Conservation (phyloP, 37 sponge, comb jelly and placozoan species). For the Ephydatia muelleri region DNA sequence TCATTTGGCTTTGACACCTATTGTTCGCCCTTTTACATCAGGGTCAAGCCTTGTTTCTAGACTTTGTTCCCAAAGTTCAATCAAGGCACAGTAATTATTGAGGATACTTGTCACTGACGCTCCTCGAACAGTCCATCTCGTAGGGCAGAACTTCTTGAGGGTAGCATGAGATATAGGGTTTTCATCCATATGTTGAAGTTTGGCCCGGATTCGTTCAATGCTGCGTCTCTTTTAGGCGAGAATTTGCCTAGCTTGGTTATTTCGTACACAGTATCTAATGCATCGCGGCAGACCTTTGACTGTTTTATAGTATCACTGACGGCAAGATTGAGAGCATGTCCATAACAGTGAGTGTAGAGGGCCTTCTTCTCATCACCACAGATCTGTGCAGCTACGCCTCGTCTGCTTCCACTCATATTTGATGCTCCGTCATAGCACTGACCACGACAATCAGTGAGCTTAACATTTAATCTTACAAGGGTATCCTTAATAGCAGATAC, state of each 20-base stretch:
- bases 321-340: conserved; percentile 68
- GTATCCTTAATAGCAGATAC: conserved; percentile 32
- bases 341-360: conserved; percentile 74
- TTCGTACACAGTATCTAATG: conserved; percentile 62
- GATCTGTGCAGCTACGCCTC: conserved; percentile 53
- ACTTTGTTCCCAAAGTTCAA: conserved; percentile 64
- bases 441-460: conserved; percentile 39
- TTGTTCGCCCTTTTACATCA: conserved; percentile 69
- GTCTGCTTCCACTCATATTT: conserved; percentile 43
- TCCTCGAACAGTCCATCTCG: conserved; percentile 53
- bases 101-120: conserved; percentile 37
- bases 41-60: conserved; percentile 51
- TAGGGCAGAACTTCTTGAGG: conserved; percentile 53
- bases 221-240: conserved; percentile 65
- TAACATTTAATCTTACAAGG: conserved; percentile 32
- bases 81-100: conserved; percentile 30
- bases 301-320: conserved; percentile 53
- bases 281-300: conserved; percentile 52
- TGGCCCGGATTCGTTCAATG: conserved; percentile 43
- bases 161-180: conserved; percentile 17
- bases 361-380: conserved; percentile 53
- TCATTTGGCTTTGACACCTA: conserved; percentile 64
- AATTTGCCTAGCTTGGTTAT: too few relatives aligned
- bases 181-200: conserved; percentile 12
- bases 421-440: conserved; percentile 72